phyloP scores from a whole-genome alignment of 2,797 vertebrate genomes.

The Ammospiza maritima region DNA sequence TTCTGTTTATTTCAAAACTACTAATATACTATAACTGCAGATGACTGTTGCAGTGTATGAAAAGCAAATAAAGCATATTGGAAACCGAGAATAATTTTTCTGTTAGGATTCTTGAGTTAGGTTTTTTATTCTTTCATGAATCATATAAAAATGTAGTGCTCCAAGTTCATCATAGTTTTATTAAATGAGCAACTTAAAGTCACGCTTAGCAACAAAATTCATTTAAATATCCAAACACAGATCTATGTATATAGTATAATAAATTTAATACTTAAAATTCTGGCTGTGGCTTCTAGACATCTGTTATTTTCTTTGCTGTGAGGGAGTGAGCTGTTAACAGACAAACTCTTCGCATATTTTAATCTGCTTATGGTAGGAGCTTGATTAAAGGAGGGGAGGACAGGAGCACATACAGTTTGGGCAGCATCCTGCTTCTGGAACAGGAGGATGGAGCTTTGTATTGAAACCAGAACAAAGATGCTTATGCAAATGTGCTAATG shows the following conservation, averaged over 20 bases:
- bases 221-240: slow-evolving; percentile 27
- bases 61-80: background rate
- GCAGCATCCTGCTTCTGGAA: background rate
- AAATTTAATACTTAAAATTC: slow-evolving; percentile 21
- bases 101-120: background rate
- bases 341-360: slow-evolving; percentile 20
- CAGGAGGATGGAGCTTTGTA: background rate
- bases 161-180: background rate
- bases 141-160: background rate
- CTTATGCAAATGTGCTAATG: background rate
- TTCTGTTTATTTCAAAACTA: background rate
- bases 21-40: background rate
- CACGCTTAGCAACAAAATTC: background rate
- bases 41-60: background rate
- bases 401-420: background rate
- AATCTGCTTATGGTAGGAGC: background rate
- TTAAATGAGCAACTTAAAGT: slow-evolving; percentile 41
- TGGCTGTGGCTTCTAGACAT: slow-evolving; percentile 31
- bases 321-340: slow-evolving; percentile 19
- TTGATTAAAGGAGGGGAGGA: background rate
- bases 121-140: background rate
- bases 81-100: background rate
- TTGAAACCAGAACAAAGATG: background rate
- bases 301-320: slow-evolving; percentile 43
- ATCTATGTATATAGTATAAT: background rate